These are phyloP conservation scores for Zaprionus gabonicus DNA, from an alignment of 1,140 invertebrate genomes.

Conservation along the genomic window DNA sequence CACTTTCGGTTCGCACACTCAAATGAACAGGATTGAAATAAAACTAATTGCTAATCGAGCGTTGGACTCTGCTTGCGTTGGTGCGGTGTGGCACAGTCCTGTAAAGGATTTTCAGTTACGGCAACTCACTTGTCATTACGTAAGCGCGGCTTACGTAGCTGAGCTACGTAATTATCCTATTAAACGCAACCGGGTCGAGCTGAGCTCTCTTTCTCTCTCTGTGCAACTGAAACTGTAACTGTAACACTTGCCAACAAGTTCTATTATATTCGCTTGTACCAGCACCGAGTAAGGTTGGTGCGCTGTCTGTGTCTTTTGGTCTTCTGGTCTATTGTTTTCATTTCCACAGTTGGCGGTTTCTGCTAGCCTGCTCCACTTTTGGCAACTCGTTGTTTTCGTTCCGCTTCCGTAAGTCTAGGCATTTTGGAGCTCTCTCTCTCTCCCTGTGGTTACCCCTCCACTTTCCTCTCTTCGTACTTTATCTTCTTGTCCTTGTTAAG, in stretches of 20 bases:
- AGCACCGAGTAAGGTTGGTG: background rate
- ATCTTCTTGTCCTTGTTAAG: slow-evolving; percentile 38
- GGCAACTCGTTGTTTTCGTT: slow-evolving; percentile 30
- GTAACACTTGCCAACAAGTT: slow-evolving; percentile 59
- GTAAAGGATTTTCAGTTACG: background rate
- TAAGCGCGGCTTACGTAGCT: slow-evolving; percentile 51
- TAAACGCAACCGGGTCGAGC: slow-evolving; percentile 39
- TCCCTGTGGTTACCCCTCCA: slow-evolving; percentile 47
- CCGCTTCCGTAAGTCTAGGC: slow-evolving; percentile 41
- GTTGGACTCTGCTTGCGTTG: slow-evolving; percentile 14
- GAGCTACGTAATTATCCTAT: slow-evolving; percentile 70
- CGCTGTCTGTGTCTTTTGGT: slow-evolving; percentile 16
- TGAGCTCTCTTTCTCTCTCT: background rate
- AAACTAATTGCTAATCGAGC: slow-evolving; percentile 78
- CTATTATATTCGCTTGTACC: background rate
- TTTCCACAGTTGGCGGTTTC: slow-evolving; percentile 2
- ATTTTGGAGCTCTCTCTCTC: slow-evolving; percentile 31
- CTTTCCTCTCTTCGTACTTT: slow-evolving; percentile 27
- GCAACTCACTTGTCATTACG: slow-evolving; percentile 33
- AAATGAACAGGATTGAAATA: slow-evolving; percentile 69
- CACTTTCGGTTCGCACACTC: slow-evolving; percentile 41
- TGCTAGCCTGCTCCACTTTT: slow-evolving; percentile 37
- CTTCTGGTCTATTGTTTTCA: slow-evolving; percentile 37
- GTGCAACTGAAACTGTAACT: slow-evolving; percentile 4
- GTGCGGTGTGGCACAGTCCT: background rate